Base-by-base conservation (phyloP, 1,140 invertebrate species). In the Pollicipes pollicipes region DNA sequence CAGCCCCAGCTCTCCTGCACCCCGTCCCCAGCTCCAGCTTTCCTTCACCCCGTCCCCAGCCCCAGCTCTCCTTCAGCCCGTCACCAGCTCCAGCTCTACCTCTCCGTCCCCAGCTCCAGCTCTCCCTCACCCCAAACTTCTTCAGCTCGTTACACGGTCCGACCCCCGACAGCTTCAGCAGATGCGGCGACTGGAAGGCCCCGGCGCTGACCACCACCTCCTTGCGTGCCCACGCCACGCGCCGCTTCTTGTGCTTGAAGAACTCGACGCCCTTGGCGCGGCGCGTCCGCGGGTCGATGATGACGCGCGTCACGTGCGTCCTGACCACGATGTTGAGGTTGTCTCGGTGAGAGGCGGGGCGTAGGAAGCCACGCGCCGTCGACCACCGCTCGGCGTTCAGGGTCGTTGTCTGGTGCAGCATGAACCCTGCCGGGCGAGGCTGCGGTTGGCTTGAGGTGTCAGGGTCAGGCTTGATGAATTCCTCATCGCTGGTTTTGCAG, bases 391-490 rank as follows among this genome's bases (percentile, higher is more conserved):
- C 83, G 0, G 87, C 90, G 58, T 88, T 80, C 68, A 90, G 80
- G 85, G 91, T 91, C 8, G 89, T 93, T 76, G 84, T 90, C 78
- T 93, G 91, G 71, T 86, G 90, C 71, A 90, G 84, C 0, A 86
- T 85, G 75, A 89, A 92, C 8, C 90, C 90, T 74, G 89, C 83
- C 66, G 28, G 30, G 16, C 16, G 27, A n/a, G 21, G 24, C 10
- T 10, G 63, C 6, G 8, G 24, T 3, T 10, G 63, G 24, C 63
- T 16, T 10, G 27, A 27, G 3, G 24, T 27, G 21, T 64, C 26
- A 64, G 27, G 21, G 27, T 64, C 24, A n/a, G 27, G 4, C 21
- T 64, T 64, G 21, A 8, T 64, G 24, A 24, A n/a, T 24, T 8
- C 24, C 3, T 64, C 6, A 10, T 64, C 27, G 63, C 4, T 10